Evolutionary conservation across 2,113 vertebrate species (phyloP).

Genomic region (Lepisosteus oculatus): DNA sequence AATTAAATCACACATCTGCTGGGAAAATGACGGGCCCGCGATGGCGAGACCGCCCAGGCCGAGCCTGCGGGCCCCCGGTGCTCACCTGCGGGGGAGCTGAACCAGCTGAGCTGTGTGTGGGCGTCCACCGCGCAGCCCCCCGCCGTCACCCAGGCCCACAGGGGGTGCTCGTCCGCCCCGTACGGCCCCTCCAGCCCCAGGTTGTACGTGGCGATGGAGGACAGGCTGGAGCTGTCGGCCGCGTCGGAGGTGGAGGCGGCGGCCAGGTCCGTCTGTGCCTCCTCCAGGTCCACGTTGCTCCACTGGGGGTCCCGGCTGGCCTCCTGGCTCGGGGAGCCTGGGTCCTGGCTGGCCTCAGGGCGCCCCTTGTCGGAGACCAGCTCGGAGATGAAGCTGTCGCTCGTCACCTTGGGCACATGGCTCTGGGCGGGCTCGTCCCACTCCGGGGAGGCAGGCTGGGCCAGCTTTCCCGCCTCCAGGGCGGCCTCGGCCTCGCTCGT

Average conservation of each 20-base stretch:
- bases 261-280: constrained; percentile 58
- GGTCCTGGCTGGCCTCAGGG: constrained; percentile 18
- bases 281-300: constrained; percentile 91
- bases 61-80: background rate
- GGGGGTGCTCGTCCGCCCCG: constrained; percentile 64
- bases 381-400: constrained; percentile 74
- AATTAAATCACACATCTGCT: too few relatives aligned
- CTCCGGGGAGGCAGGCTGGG: constrained; percentile 15
- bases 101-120: constrained; percentile 79
- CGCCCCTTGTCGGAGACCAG: constrained; percentile 62
- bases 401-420: constrained; percentile 69
- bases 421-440: constrained; percentile 36
- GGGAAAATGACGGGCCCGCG: too few relatives aligned
- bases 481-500: constrained; percentile 66
- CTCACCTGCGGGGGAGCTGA: constrained; percentile 72
- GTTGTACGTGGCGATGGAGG: constrained; percentile 70
- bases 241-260: constrained; percentile 43
- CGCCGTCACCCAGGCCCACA: constrained; percentile 93
- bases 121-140: constrained; percentile 82
- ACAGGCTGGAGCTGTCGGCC: constrained; percentile 69
- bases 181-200: constrained; percentile 76
- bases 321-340: constrained; percentile 34
- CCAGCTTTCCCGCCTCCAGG: constrained; percentile 60
- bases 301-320: constrained; percentile 68
- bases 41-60: too few relatives aligned